These are phyloP conservation scores for Eremobia ochroleuca DNA, from an alignment of 2,888 invertebrate species.

Conservation along the genomic window DNA sequence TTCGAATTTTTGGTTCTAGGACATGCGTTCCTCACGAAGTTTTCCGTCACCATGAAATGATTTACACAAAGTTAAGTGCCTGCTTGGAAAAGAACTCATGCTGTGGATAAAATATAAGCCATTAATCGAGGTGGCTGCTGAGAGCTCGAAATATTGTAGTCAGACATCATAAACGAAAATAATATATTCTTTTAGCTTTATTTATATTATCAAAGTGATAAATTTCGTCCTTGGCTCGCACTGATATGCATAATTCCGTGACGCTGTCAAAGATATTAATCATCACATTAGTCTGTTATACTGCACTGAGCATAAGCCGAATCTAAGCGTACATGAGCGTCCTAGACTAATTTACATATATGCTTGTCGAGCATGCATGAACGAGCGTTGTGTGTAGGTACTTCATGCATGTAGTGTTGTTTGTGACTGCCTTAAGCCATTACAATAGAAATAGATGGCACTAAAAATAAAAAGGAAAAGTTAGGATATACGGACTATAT, in stretches of 20 bases:
- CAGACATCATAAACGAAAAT: background rate
- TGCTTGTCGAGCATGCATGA: constrained; percentile 14
- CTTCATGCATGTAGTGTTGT: background rate
- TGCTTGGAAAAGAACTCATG: background rate
- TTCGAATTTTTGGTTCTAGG: background rate
- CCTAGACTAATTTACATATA: background rate
- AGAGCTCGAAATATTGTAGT: background rate
- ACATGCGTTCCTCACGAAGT: background rate
- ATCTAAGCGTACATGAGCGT: background rate
- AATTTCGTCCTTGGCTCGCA: constrained; percentile 43
- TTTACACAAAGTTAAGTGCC: background rate
- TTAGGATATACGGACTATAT: background rate
- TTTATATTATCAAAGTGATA: constrained; percentile 47
- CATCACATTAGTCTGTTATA: constrained; percentile 32
- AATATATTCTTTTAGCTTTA: constrained; percentile 20
- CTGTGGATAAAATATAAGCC: background rate
- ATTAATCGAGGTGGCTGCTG: background rate
- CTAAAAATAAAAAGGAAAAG: background rate
- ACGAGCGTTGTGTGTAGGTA: background rate
- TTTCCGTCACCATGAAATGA: background rate
- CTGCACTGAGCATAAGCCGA: constrained; percentile 3
- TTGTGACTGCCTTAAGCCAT: background rate
- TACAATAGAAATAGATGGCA: background rate
- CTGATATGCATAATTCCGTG: constrained; percentile 51
- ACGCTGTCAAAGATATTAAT: constrained; percentile 44